These are phyloP conservation scores for Drosophila vallismaia DNA, from an alignment of 2,888 invertebrate genomes.

Conservation along the genomic window DNA sequence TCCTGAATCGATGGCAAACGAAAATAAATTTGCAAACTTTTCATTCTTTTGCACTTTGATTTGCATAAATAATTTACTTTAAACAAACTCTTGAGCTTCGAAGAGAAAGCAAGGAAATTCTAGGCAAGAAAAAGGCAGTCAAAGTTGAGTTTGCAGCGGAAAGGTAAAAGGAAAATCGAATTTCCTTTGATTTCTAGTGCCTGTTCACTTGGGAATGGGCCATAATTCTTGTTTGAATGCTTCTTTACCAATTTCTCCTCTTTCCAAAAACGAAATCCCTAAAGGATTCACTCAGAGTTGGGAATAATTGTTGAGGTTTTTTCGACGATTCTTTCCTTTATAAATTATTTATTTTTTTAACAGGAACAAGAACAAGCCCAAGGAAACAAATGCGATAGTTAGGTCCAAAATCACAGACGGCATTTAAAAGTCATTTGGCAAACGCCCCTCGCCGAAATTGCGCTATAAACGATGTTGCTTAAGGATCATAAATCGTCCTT, in stretches of 20 bases:
- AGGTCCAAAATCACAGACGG: conserved; percentile 43
- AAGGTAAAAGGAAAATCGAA: conserved; percentile 12
- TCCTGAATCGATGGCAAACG: conserved; percentile 27
- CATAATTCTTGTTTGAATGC: conserved; percentile 75
- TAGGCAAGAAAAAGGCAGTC: conserved; percentile 23
- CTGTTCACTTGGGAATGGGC: conserved; percentile 45
- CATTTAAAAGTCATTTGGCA: conserved; percentile 73
- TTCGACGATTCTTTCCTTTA: conserved; percentile 13
- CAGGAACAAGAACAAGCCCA: conserved; percentile 51
- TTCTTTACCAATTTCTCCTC: conserved; percentile 53
- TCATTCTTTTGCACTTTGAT: conserved; percentile 52
- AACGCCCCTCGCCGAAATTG: conserved; percentile 66
- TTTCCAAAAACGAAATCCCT: conserved; percentile 13
- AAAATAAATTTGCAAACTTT: conserved; percentile 68
- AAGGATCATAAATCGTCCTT: conserved; percentile 47
- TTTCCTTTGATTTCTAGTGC: conserved; percentile 34
- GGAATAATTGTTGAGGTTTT: conserved; percentile 5
- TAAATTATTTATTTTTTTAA: conserved; percentile 2
- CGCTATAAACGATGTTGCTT: conserved; percentile 63
- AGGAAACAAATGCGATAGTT: conserved; percentile 66
- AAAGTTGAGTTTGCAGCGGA: background rate
- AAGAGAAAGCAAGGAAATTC: conserved; percentile 39
- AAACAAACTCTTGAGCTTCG: conserved; percentile 63
- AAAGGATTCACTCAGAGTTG: conserved; percentile 18
- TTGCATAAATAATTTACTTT: conserved; percentile 78